Evolutionary conservation across 1,140 invertebrate species (phyloP), one percentile per base, ranked within the genome.

Genomic region (Drosophila fuyamai): DNA sequence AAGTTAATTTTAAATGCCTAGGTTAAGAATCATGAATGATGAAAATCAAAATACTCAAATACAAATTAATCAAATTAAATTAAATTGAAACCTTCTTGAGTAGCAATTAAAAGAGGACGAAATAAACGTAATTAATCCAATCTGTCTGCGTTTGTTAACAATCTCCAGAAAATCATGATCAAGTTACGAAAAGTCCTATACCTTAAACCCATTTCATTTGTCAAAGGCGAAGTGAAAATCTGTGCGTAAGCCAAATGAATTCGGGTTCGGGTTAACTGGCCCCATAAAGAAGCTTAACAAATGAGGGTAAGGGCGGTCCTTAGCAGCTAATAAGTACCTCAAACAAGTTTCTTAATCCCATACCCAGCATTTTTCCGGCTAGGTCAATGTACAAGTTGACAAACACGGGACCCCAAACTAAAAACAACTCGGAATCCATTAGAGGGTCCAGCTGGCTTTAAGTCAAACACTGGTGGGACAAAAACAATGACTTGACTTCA

Each of bases 361-460:
- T 38, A 61, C 56, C 57, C 56, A 72, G 51, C 65, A 50, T 29
- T 57, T 71, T 40, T 1, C 1, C 9, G 38, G 23, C 46, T 36
- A 51, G 74, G 79, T 81, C 79, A 81, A 74, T 65, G 79, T 47
- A 60, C 74, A 51, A 27, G 54, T 79, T 57, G 50, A 57, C 68
- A 38, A 54, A 32, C 47, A 65, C 47, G 12, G 65, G 36, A 29
- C 14, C 57, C 29, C 6, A 27, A 27, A 12, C 6, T 18, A 1
- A 56, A 56, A 14, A 13, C 16, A 40, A 9, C 36, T 70, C n/a
- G 27, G 38, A 16, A 71, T 57, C 36, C 65, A 48, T 70, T 70
- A 55, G 41, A 38, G 38, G 18, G 29, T 32, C 16, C 27, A 35
- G 38, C 48, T 18, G 41, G 51, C 43, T 32, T 35, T 57, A 70